Conservation (phyloP, 2,888 invertebrate genomes). For the Ennomos erosarius region DNA sequence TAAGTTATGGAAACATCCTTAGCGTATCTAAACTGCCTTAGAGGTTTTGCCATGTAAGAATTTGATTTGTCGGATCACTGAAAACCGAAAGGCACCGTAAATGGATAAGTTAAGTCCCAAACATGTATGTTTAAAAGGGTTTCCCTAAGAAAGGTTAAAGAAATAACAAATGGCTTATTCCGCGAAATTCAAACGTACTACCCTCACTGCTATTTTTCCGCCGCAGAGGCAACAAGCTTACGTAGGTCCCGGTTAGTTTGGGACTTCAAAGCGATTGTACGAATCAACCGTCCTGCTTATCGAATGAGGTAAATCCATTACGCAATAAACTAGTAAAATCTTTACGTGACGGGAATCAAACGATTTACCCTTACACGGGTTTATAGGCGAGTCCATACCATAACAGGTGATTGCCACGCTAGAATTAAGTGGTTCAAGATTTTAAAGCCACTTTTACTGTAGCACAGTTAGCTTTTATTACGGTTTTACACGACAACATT, state of each 20-base stretch:
- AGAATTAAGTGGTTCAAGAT: constrained; percentile 60
- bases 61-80: constrained; percentile 27
- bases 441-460: constrained; percentile 55
- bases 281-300: constrained; percentile 56
- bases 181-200: constrained; percentile 49
- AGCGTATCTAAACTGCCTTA: constrained; percentile 17
- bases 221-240: constrained; percentile 45
- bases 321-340: constrained; percentile 49
- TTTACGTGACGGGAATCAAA: constrained; percentile 48
- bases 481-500: constrained; percentile 61
- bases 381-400: constrained; percentile 49
- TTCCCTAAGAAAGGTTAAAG: constrained; percentile 49
- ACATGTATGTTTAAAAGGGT: constrained; percentile 50
- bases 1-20: constrained; percentile 22
- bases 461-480: constrained; percentile 55
- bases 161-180: constrained; percentile 60
- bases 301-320: constrained; percentile 56
- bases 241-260: constrained; percentile 40
- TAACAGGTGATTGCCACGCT: constrained; percentile 51
- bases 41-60: constrained; percentile 18
- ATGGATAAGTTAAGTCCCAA: constrained; percentile 38
- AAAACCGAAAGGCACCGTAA: constrained; percentile 27
- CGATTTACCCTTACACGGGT: constrained; percentile 23
- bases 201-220: constrained; percentile 44
- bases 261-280: constrained; percentile 58